Base-by-base conservation (phyloP, 2,113 vertebrate species). In the Vidua chalybeata region DNA sequence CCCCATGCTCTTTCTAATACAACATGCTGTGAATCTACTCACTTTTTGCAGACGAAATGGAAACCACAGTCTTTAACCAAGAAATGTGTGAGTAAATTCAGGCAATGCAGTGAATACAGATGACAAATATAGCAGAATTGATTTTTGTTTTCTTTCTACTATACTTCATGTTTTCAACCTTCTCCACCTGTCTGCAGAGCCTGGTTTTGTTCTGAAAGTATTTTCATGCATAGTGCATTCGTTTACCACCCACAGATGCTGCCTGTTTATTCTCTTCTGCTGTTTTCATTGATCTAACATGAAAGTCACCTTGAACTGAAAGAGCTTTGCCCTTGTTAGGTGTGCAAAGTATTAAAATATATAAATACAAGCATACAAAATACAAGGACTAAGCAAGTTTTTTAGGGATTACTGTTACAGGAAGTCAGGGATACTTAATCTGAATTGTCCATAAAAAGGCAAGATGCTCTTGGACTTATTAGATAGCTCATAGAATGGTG, bases 201-300 rank as follows among this genome's bases (percentile, higher is more conserved):
- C 31, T 39, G n/a, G 8, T 80, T 92, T 81, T 95, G 73, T 68
- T 78, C 76, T 87, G 83, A 27, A 86, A 84, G 84, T 45, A 19
- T 94, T 91, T 73, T 76, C 71, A 76, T 6, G 5, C 13, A 11
- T 24, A 33, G 21, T 56, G 33, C 45, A 33, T 68, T 76, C 2
- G 13, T 79, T 82, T 76, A 61, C 71, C 78, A 59, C 51, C 33
- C 35, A 62, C 56, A 81, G 64, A 52, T 61, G 77, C 58, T 89
- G 27, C 45, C 45, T 84, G 15, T 91, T 95, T 95, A 72, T 87
- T 87, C 56, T 68, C 88, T 54, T 51, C n/a, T 58, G 43, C 66
- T 90, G 59, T 90, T 92, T 87, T 78, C 69, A 63, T 82, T 94
- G 74, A 62, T 75, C 31, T 84, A 84, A 92, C 64, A 54, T 64